Base-by-base conservation (phyloP, 1,140 invertebrate genomes). In the Drosophila nikananu region DNA sequence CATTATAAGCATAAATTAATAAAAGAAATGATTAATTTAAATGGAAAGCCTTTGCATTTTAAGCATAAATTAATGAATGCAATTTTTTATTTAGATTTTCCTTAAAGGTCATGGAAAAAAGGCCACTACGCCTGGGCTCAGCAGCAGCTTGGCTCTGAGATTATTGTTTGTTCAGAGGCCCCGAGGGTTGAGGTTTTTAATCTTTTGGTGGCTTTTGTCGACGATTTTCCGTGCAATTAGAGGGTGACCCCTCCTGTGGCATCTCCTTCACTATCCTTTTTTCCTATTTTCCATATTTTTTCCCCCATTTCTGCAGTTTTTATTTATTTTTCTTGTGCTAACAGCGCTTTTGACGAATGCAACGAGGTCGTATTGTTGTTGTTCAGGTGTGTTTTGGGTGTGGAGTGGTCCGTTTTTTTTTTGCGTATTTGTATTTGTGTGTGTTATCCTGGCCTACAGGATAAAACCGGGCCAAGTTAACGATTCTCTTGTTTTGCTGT, bases 301-400 rank as follows among this genome's bases (percentile, higher is more conserved):
- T 15, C 17, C 65, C n/a, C 51, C 59, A 44, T 74, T 67, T 64
- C 9, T 70, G 54, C 71, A 46, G 51, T 60, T 57, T 63, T 80
- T 81, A 63, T 81, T 55, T 54, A 51, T 71, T 55, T 62, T 35
- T 32, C 8, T 21, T 63, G 72, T 70, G 74, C 73, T 46, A 77
- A 80, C 78, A 80, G 60, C 52, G 77, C 77, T 84, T 73, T 73
- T 83, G 81, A 84, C 78, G 82, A 84, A 86, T 84, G 81, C 81
- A 84, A 81, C 81, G 81, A 84, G 82, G 77, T 80, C 62, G 81
- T 54, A 21, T 49, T 48, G 46, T 49, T 37, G 46, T 62, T 74
- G 57, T 63, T 63, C 48, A 74, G 70, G 48, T 74, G 46, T 48
- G 46, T 23, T 52, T 35, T 19, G 37, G 30, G 57, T 63, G 54